Percentiles rank a stretch among this genome's conserved stretches.
phyloP scores from a whole-genome alignment of 2,888 invertebrate genomes.

The Cetonia aurata region DNA sequence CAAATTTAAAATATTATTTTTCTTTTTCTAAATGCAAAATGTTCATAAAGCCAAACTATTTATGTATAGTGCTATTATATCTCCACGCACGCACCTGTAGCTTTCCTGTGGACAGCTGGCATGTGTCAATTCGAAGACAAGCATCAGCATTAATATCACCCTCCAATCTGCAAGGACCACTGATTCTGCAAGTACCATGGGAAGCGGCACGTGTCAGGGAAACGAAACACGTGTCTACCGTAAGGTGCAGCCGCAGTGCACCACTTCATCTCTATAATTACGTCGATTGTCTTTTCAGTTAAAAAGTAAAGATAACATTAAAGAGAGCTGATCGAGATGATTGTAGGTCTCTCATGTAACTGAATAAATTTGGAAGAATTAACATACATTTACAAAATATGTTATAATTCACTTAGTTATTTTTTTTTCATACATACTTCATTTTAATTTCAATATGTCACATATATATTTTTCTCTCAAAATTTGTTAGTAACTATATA shows the following conservation, averaged over 20 bases:
- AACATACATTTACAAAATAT: too few relatives aligned
- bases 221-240: constrained; percentile 62
- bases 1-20: too few relatives aligned
- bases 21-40: too few relatives aligned
- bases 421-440: too few relatives aligned
- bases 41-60: too few relatives aligned
- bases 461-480: too few relatives aligned
- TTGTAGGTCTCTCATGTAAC: too few relatives aligned
- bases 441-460: too few relatives aligned
- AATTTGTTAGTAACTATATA: too few relatives aligned
- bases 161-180: constrained; percentile 59
- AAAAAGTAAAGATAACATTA: too few relatives aligned
- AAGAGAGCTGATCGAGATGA: too few relatives aligned
- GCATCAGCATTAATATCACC: constrained; percentile 58
- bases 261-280: constrained; percentile 16
- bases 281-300: constrained; percentile 3
- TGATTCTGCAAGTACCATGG: constrained; percentile 62
- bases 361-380: too few relatives aligned
- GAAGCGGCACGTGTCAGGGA: constrained; percentile 66
- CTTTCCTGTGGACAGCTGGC: constrained; percentile 55
- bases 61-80: background rate
- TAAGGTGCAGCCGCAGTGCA: constrained; percentile 53
- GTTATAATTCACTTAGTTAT: background rate
- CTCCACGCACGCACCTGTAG: constrained; percentile 51
- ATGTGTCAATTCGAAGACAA: constrained; percentile 58